phyloP scores from a whole-genome alignment of 2,888 invertebrate genomes.

The Smittia aterrima region DNA sequence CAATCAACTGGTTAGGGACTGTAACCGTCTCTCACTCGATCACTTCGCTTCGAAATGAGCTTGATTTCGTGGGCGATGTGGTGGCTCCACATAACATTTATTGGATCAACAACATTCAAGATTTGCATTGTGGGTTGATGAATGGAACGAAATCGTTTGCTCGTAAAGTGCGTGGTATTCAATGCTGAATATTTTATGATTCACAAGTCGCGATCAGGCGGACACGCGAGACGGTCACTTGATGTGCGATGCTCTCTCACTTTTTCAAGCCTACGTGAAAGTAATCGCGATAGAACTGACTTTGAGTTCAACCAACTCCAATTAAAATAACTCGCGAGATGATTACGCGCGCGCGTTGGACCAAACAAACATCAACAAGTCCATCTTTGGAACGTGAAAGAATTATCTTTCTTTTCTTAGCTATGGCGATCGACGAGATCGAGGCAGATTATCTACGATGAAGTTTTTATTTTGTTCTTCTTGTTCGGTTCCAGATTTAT shows the following conservation, averaged over 20 bases:
- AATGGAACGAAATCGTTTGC: not conserved
- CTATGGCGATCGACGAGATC: not conserved
- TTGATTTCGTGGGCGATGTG: slow-evolving; percentile 17
- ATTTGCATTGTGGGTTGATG: slow-evolving; percentile 11
- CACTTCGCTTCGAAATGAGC: no score
- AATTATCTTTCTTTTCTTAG: slow-evolving; percentile 17
- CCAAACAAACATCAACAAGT: slow-evolving; percentile 25
- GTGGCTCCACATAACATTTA: slow-evolving; percentile 4
- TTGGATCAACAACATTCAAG: slow-evolving; percentile 9
- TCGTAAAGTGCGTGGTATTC: slow-evolving; percentile 1
- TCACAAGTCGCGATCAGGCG: not conserved
- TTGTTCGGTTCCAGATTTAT: slow-evolving; percentile 14
- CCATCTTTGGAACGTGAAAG: not conserved
- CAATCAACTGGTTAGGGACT: not conserved
- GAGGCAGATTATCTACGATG: not conserved
- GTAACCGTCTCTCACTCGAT: not conserved
- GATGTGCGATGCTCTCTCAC: not conserved
- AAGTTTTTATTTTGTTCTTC: not conserved
- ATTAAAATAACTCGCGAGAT: slow-evolving; percentile 17
- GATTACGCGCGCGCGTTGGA: slow-evolving; percentile 19
- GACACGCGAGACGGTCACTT: not conserved
- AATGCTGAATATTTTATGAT: slow-evolving; percentile 27
- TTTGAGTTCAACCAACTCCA: slow-evolving; percentile 25
- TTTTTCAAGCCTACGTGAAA: not conserved
- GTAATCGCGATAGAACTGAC: not conserved